Percentiles rank a stretch among this genome's conserved stretches.
Evolutionary conservation across 2,888 invertebrate species (phyloP).

Genomic region (Hypomecis punctinalis): DNA sequence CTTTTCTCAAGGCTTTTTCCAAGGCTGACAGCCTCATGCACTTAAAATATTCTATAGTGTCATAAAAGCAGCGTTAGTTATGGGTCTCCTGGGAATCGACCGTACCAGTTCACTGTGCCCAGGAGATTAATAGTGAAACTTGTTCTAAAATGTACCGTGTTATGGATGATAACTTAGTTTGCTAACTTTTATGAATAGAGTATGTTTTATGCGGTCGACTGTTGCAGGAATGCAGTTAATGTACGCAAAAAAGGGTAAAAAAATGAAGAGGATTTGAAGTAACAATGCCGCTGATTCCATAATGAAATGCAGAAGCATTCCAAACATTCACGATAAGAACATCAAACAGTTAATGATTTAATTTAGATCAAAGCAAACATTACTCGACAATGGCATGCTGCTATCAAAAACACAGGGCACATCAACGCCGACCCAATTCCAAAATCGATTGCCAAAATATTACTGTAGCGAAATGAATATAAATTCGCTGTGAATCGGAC

Average conservation of each 20-base stretch:
- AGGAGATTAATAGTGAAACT: constrained; percentile 36
- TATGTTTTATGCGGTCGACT: neutral
- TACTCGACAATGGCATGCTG: constrained; percentile 22
- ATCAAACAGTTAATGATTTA: constrained; percentile 22
- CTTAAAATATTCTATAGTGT: constrained; percentile 78
- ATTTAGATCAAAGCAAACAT: constrained; percentile 19
- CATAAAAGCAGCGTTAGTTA: constrained; percentile 76
- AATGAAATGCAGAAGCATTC: neutral
- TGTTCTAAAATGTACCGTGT: constrained; percentile 27
- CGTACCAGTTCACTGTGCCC: constrained; percentile 42
- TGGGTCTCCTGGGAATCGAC: constrained; percentile 58
- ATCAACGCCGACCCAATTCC: constrained; percentile 24
- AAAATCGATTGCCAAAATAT: constrained; percentile 34
- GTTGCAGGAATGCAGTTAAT: neutral
- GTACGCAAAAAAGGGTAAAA: neutral
- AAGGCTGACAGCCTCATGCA: constrained; percentile 58
- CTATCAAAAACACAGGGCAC: constrained; percentile 24
- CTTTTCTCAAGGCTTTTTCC: constrained; percentile 17
- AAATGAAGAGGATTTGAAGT: neutral
- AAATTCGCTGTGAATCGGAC: constrained; percentile 45
- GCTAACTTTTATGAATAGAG: neutral
- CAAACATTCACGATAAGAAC: constrained; percentile 11
- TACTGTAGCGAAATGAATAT: constrained; percentile 33
- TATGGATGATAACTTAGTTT: constrained; percentile 4
- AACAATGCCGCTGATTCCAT: neutral